Percentiles rank a stretch among this genome's conserved stretches.
Evolutionary conservation across 2,113 vertebrate species (phyloP).

Genomic region (Myodes glareolus): DNA sequence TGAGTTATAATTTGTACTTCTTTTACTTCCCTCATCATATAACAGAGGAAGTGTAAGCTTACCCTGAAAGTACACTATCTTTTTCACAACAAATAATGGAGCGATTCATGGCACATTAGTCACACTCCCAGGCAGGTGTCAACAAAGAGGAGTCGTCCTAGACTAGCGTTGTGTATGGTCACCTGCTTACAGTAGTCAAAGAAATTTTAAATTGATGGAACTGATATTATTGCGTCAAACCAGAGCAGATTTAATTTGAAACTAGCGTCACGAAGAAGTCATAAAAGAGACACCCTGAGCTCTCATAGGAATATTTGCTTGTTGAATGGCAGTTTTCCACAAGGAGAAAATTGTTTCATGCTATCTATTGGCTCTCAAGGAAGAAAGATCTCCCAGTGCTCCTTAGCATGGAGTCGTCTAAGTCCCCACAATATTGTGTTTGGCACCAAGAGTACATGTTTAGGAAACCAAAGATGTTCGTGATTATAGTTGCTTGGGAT

Average conservation of each 20-base stretch:
- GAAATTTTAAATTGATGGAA: not conserved
- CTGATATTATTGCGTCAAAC: not conserved
- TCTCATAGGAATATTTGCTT: slow-evolving; percentile 7
- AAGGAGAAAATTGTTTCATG: slow-evolving; percentile 9
- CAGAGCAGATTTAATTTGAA: slow-evolving; percentile 50
- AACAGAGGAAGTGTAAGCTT: not conserved
- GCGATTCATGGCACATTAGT: not conserved
- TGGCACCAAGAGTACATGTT: slow-evolving; percentile 73
- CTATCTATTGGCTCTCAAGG: slow-evolving; percentile 54
- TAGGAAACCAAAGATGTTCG: slow-evolving; percentile 79
- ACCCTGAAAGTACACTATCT: not conserved
- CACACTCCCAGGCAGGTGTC: too few relatives aligned
- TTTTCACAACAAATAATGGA: not conserved
- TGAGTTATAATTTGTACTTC: not conserved
- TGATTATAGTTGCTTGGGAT: slow-evolving; percentile 82
- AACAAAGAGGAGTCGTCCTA: not conserved
- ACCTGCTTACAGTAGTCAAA: slow-evolving; percentile 29
- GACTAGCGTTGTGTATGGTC: not conserved
- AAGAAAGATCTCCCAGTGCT: slow-evolving; percentile 55
- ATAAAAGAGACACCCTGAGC: not conserved
- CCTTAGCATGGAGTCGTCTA: slow-evolving; percentile 63
- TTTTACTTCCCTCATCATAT: slow-evolving; percentile 34
- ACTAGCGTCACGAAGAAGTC: slow-evolving; percentile 13
- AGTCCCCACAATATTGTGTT: slow-evolving; percentile 80
- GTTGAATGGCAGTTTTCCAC: not conserved